Base-by-base conservation (phyloP, 1,140 invertebrate genomes). In the Ylistrum balloti region DNA sequence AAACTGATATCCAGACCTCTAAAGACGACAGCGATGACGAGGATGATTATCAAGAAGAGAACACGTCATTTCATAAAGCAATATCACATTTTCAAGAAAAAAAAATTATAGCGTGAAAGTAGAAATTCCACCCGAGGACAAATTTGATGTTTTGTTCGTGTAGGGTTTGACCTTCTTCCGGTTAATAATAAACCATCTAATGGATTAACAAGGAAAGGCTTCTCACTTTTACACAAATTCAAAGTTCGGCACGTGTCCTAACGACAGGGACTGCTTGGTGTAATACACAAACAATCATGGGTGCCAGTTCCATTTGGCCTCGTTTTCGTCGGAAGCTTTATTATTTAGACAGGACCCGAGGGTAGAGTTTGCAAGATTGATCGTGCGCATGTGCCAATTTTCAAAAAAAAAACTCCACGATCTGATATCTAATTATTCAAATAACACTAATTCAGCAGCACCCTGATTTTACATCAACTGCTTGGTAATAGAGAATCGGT, bases 221-320 rank as follows among this genome's bases (percentile, higher is more conserved):
- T 74, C 56, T 28, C 56, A 28, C 56, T 74, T n/a, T 28, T 74
- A 74, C 56, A 74, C 56, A 74, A 74, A 74, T n/a, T 28, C 56
- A n/a, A 11, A 28, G n/a, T 74, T 28, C 56, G 56, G 56, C 56
- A 74, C 56, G 56, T 74, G 56, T 28, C 5, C 22, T 11, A 74
- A 28, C n/a, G 56, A 74, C 11, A n/a, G 22, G n/a, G 3, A n/a
- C 22, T 74, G 56, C 9, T 74, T 74, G 56, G 2, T n/a, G 28
- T 74, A 74, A 74, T 74, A n/a, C 5, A 11, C 5, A 74, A 74
- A 74, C 56, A 74, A 74, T 74, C 5, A n/a, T n/a, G 56, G 56
- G 56, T 74, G 56, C 56, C 56, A 74, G 56, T 74, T 74, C 56
- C 56, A 74, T 74, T 74, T 74, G 56, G 56, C 56, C 56, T 74